Percentiles rank a stretch among this genome's conserved stretches.
Evolutionary conservation across 2,888 invertebrate species (phyloP).

Genomic region (Ypsolopha scabrella): DNA sequence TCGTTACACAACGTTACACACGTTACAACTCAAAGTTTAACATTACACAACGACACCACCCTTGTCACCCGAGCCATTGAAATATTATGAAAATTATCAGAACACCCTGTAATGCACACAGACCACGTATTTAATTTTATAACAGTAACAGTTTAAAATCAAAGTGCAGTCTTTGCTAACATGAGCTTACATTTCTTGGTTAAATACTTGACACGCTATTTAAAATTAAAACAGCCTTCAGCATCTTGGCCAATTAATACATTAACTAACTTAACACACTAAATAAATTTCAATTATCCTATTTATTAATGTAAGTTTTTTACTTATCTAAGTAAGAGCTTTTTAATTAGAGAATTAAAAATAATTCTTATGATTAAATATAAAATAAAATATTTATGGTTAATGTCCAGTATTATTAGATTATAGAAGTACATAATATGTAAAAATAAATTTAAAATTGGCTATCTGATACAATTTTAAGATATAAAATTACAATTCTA

Average conservation of each 20-base stretch:
- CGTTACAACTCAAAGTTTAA: background rate
- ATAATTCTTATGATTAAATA: constrained; percentile 58
- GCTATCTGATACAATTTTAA: constrained; percentile 31
- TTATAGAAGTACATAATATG: constrained; percentile 7
- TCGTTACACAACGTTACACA: background rate
- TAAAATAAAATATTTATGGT: constrained; percentile 62
- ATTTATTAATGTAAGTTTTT: constrained; percentile 1
- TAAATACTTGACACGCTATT: background rate
- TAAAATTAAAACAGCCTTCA: background rate
- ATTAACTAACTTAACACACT: background rate
- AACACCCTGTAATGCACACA: background rate
- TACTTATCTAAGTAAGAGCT: constrained; percentile 53
- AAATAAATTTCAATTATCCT: background rate
- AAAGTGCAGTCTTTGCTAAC: background rate
- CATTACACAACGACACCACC: too few species aligned
- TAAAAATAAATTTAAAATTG: constrained; percentile 27
- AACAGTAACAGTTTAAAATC: background rate
- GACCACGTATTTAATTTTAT: background rate
- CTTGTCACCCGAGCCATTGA: too few species aligned
- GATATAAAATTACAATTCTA: constrained; percentile 17
- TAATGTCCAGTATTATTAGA: constrained; percentile 69
- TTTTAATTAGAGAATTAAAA: constrained; percentile 52
- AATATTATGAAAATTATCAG: too few species aligned
- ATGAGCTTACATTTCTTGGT: background rate
- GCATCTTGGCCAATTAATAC: background rate